Evolutionary conservation across 2,113 vertebrate species (phyloP), one percentile per base, ranked within the genome.

Genomic region (Tautogolabrus adspersus): DNA sequence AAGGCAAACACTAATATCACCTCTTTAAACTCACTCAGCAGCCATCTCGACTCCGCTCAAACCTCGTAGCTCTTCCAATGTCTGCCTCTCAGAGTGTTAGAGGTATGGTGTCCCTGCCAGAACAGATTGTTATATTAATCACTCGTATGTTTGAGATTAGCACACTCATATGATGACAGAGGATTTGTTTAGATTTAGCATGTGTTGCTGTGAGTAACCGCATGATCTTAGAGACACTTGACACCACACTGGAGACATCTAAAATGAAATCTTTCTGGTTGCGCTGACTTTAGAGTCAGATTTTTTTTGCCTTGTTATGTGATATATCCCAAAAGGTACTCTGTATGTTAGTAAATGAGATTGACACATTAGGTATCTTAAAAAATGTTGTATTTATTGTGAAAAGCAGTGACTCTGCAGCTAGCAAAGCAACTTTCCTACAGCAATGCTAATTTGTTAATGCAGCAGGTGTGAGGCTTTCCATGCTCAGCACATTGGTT

Each of bases 81-180:
- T 10, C 38, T 47, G 51, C 51, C 57, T 68, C 67, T 42, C 6
- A 2, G 30, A 54, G 49, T 10, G 52, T 63, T n/a, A 18, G 55
- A 66, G 44, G 65, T 66, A 1, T 72, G 3, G 18, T 19, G 15
- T 18, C 16, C 67, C 72, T 76, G 82, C 79, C 87, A 87, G 77
- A 62, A 68, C 6, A 56, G 68, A 88, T 92, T 92, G 91, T 90
- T 92, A 88, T 87, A 91, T 93, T 94, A 91, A 91, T 88, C 38
- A 79, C 79, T 79, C 68, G 55, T 64, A 72, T 77, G 83, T 78
- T 72, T 62, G 64, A 91, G 91, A 93, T 95, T 94, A 94, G 77
- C 86, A 81, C 61, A 40, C 67, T 81, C 65, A 68, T 57, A 77
- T 64, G 74, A 83, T 74, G 82, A 79, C 59, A 47, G 62, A 76